Percentiles rank a stretch among this genome's conserved stretches.
Evolutionary conservation across 2,113 vertebrate species (phyloP).

Genomic region (Erpornis zantholeuca): DNA sequence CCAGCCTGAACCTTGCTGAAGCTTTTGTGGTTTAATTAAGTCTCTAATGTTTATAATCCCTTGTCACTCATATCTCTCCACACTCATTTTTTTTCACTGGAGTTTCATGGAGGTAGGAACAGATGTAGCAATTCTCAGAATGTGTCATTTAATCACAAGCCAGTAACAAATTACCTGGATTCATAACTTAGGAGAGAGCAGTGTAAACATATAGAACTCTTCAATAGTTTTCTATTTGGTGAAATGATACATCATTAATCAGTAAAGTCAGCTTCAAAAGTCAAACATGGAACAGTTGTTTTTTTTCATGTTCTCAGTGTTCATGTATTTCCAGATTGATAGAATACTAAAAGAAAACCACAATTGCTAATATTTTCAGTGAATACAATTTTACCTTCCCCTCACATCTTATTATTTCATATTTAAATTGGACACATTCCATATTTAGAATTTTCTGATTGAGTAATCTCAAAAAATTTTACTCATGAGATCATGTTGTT

Average conservation of each 20-base stretch:
- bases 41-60: neutral
- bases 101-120: neutral
- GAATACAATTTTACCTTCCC: neutral
- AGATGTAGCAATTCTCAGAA: neutral
- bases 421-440: neutral
- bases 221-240: neutral
- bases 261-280: neutral
- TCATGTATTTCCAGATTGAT: neutral
- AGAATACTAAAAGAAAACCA: neutral
- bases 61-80: neutral
- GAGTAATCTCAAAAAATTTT: neutral
- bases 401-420: neutral
- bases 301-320: neutral
- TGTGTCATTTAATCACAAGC: neutral
- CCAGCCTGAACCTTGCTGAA: neutral
- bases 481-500: neutral
- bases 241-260: neutral
- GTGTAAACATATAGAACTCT: neutral
- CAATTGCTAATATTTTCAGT: neutral
- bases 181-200: neutral
- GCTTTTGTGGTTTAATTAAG: conserved; percentile 30
- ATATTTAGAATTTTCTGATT: neutral
- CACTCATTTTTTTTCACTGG: neutral
- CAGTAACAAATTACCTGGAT: neutral
- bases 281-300: neutral